phyloP scores from a whole-genome alignment of 1,140 invertebrate genomes.

The Megalonaias nervosa region DNA sequence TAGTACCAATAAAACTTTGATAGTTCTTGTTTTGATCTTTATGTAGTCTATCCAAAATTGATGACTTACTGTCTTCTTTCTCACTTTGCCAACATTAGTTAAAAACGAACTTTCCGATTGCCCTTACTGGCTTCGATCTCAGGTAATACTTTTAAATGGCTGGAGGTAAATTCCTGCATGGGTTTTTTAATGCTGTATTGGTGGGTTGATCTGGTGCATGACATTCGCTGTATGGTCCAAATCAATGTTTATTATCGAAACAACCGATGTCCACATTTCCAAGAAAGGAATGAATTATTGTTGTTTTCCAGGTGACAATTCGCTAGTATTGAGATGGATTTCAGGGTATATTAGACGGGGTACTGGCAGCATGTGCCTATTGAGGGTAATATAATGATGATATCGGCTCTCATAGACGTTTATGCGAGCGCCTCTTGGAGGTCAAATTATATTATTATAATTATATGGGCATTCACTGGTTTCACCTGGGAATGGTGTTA shows the following conservation, averaged over 20 bases:
- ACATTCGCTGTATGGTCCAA: slow-evolving; percentile 23
- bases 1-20: slow-evolving; percentile 39
- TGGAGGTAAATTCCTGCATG: no score
- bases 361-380: no score
- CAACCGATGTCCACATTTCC: slow-evolving; percentile 11
- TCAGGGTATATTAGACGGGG: no score
- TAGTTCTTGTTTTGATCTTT: slow-evolving; percentile 42
- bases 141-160: slow-evolving; percentile 5
- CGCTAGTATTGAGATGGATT: no score
- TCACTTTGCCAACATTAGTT: slow-evolving; percentile 28
- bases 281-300: not conserved
- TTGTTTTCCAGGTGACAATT: no score
- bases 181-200: slow-evolving; percentile 24
- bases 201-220: slow-evolving; percentile 24
- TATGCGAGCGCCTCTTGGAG: no score
- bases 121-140: slow-evolving; percentile 17
- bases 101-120: slow-evolving; percentile 17
- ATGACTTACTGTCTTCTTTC: slow-evolving; percentile 50
- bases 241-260: slow-evolving; percentile 25
- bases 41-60: slow-evolving; percentile 48
- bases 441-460: no score
- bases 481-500: no score
- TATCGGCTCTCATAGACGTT: no score
- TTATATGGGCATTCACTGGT: no score
- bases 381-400: no score